These are phyloP conservation scores for Leguminivora glycinivorella DNA, from an alignment of 1,140 invertebrate species.

Conservation along the genomic window DNA sequence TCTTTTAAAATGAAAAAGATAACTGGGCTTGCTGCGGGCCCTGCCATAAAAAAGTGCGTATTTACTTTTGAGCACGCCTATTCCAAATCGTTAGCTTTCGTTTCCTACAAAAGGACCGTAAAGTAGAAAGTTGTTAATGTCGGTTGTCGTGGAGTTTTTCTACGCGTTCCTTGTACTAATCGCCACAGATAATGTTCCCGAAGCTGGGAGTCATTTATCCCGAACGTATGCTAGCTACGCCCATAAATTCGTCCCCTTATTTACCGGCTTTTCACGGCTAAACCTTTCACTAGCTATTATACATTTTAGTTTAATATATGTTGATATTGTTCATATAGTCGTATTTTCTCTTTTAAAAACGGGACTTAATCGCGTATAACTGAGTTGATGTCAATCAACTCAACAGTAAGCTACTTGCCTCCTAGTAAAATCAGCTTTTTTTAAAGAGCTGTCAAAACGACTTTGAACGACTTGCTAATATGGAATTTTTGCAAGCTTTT, in stretches of 20 bases:
- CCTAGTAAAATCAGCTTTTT: too few relatives aligned
- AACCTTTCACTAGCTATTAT: not conserved
- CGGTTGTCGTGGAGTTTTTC: conserved; percentile 32
- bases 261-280: conserved; percentile 9
- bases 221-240: conserved; percentile 5
- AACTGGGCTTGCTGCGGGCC: too few relatives aligned
- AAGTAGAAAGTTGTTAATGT: conserved; percentile 35
- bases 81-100: conserved; percentile 21
- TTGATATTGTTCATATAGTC: too few relatives aligned
- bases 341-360: too few relatives aligned
- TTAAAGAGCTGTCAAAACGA: too few relatives aligned
- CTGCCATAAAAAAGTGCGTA: not conserved
- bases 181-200: conserved; percentile 29
- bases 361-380: too few relatives aligned
- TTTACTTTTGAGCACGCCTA: not conserved
- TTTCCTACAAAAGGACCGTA: conserved; percentile 27
- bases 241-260: conserved; percentile 12
- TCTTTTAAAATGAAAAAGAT: too few relatives aligned
- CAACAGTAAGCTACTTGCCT: too few relatives aligned
- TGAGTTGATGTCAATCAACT: too few relatives aligned
- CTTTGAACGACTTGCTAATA: too few relatives aligned
- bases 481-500: too few relatives aligned
- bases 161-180: conserved; percentile 32
- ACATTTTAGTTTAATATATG: not conserved
- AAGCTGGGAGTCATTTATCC: conserved; percentile 5